phyloP scores from a whole-genome alignment of 2,113 vertebrate species.

The Hystrix cristata region DNA sequence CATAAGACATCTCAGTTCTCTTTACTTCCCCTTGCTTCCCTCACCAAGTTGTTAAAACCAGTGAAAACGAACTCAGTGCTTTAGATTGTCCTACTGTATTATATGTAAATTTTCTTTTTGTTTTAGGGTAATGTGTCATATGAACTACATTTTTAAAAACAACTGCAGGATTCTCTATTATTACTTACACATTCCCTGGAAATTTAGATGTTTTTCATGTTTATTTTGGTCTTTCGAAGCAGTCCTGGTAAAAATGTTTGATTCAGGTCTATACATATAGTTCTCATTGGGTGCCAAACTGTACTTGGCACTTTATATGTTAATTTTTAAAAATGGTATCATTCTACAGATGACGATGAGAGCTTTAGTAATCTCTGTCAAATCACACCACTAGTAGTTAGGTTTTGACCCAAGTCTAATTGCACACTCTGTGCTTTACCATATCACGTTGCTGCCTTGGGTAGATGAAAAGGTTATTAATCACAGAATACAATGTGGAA shows the following conservation, averaged over 20 bases:
- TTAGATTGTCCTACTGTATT: not conserved
- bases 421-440: not conserved
- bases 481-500: not conserved
- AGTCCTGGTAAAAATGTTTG: not conserved
- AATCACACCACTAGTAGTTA: not conserved
- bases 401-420: slow-evolving; percentile 9
- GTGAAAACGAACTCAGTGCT: not conserved
- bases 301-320: not conserved
- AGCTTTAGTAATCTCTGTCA: not conserved
- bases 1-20: not conserved
- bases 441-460: not conserved
- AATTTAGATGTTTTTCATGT: not conserved
- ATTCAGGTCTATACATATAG: not conserved
- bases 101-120: not conserved
- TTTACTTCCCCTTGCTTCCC: not conserved
- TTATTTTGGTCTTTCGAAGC: slow-evolving; percentile 12
- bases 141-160: not conserved
- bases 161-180: not conserved
- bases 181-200: not conserved
- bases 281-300: not conserved
- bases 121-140: not conserved
- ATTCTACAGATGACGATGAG: slow-evolving; percentile 1
- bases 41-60: not conserved
- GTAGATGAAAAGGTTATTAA: not conserved
- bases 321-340: not conserved